phyloP scores from a whole-genome alignment of 2,113 vertebrate species.

The Talpa occidentalis region DNA sequence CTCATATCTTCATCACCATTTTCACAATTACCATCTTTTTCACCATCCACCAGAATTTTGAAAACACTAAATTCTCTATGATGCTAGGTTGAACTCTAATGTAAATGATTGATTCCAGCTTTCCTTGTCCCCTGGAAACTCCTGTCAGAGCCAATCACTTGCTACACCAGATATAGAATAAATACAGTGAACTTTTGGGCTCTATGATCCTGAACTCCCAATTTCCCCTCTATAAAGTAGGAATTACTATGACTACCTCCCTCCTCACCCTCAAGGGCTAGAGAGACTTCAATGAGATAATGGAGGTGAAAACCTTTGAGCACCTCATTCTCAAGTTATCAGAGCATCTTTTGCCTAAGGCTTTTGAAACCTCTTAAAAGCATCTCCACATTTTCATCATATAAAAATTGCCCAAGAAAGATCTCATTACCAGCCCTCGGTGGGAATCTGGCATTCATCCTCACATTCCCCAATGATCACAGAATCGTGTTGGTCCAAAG shows the following conservation, averaged over 20 bases:
- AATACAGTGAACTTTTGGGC: neutral
- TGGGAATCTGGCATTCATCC: slow-evolving; percentile 70
- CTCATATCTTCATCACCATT: neutral
- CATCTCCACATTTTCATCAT: slow-evolving; percentile 67
- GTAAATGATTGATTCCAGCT: neutral
- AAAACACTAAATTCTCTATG: neutral
- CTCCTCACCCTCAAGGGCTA: neutral
- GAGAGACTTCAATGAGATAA: slow-evolving; percentile 51
- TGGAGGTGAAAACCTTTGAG: slow-evolving; percentile 51
- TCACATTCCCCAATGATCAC: slow-evolving; percentile 65
- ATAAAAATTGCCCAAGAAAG: slow-evolving; percentile 73
- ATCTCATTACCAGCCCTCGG: slow-evolving; percentile 59
- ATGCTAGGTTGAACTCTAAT: neutral
- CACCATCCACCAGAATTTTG: neutral
- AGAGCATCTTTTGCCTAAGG: slow-evolving; percentile 73
- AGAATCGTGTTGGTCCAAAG: slow-evolving; percentile 55
- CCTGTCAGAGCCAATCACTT: neutral
- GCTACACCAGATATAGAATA: neutral
- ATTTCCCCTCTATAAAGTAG: neutral
- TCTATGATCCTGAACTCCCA: neutral
- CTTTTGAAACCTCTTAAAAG: slow-evolving; percentile 78
- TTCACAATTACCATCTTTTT: neutral
- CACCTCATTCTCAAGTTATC: slow-evolving; percentile 60
- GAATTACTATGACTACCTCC: neutral
- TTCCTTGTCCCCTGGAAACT: neutral